Percentiles rank a stretch among this genome's conserved stretches.
Conservation (phyloP, 2,113 vertebrate species). For the Sceloporus undulatus region DNA sequence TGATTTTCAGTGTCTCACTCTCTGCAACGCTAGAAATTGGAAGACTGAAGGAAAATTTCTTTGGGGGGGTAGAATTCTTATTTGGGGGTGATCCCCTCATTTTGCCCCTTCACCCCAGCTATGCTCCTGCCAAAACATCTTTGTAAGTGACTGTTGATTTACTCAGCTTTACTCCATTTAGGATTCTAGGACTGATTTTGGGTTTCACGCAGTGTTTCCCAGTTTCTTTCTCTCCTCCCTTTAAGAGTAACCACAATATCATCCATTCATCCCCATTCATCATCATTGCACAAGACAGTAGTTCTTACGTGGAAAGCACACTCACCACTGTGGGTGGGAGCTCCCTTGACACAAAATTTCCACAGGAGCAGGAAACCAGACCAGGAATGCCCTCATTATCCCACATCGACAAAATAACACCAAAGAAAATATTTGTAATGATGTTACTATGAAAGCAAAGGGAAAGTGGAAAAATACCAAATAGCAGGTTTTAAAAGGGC, state of each 20-base stretch:
- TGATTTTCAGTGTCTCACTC: no score
- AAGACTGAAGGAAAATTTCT: no score
- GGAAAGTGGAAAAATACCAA: conserved; percentile 69
- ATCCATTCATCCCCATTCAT: neutral
- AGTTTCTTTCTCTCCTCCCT: neutral
- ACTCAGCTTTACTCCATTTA: neutral
- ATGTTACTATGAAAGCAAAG: conserved; percentile 60
- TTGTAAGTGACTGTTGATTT: neutral
- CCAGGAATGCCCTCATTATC: conserved; percentile 54
- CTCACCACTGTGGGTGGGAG: conserved; percentile 38
- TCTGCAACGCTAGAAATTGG: no score
- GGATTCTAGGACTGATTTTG: neutral
- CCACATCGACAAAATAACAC: conserved; percentile 51
- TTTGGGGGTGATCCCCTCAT: no score
- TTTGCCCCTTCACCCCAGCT: no score
- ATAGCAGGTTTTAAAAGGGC: conserved; percentile 58
- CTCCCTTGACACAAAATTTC: conserved; percentile 57
- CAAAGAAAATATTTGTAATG: conserved; percentile 71
- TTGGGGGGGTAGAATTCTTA: no score
- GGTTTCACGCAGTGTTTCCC: neutral
- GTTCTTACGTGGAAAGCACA: conserved; percentile 39
- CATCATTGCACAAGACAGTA: conserved; percentile 26
- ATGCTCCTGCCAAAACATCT: neutral
- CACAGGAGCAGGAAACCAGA: conserved; percentile 56
- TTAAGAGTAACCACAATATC: conserved; percentile 43